phyloP scores from a whole-genome alignment of 1,140 invertebrate genomes.

The Drosophila neocordata region DNA sequence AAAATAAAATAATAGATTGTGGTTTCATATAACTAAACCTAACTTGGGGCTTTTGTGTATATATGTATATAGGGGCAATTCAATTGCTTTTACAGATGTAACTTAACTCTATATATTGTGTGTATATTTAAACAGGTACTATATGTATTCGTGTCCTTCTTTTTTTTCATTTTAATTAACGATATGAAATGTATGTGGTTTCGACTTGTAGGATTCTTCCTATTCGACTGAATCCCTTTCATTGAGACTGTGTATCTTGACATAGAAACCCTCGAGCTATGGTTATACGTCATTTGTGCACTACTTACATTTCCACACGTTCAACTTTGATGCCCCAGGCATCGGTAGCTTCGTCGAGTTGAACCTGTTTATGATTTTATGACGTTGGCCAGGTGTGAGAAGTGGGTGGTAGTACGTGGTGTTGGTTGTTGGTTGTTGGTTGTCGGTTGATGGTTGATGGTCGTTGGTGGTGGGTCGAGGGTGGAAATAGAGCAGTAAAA shows the following conservation, averaged over 20 bases:
- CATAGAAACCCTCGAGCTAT: constrained; percentile 64
- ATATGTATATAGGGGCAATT: no score
- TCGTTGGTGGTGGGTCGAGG: constrained; percentile 19
- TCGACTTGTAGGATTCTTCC: neutral
- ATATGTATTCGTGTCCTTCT: neutral
- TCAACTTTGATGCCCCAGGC: constrained; percentile 99
- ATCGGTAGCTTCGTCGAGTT: constrained; percentile 96
- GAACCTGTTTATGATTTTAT: constrained; percentile 85
- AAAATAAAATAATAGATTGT: no score
- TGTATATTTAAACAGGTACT: no score
- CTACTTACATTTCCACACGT: constrained; percentile 95
- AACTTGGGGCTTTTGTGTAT: no score
- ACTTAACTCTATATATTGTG: no score
- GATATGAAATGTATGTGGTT: neutral
- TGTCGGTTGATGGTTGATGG: no score
- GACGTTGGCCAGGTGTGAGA: constrained; percentile 43
- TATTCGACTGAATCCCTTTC: neutral
- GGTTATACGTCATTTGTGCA: constrained; percentile 46
- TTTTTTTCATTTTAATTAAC: neutral
- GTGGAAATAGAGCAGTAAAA: constrained; percentile 71
- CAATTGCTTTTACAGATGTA: no score
- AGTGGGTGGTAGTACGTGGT: constrained; percentile 17
- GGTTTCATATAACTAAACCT: no score
- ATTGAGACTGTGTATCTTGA: constrained; percentile 35
- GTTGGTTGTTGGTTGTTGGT: constrained; percentile 12